Percentiles rank a stretch among this genome's conserved stretches.
These are phyloP conservation scores for Eupithecia insigniata DNA, from an alignment of 2,888 invertebrate species.

Conservation along the genomic window DNA sequence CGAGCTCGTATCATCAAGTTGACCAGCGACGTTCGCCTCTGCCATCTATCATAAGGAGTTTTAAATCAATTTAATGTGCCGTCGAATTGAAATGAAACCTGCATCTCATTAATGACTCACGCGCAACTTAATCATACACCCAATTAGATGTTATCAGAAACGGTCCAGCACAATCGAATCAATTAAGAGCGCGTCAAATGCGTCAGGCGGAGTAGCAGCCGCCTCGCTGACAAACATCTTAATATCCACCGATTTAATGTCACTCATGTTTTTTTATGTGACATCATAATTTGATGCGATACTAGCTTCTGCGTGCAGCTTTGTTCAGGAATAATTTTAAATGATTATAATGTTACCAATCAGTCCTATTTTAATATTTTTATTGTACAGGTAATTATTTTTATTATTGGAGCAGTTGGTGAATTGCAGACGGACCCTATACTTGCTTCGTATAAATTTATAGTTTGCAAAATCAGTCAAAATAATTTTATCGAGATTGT, in stretches of 20 bases:
- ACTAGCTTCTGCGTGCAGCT: constrained; percentile 1
- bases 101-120: constrained; percentile 21
- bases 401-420: too few relatives aligned
- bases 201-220: constrained; percentile 50
- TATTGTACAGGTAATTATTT: too few relatives aligned
- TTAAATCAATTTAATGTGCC: neutral
- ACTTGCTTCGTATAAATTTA: too few relatives aligned
- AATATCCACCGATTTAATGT: constrained; percentile 63
- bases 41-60: neutral
- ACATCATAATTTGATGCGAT: constrained; percentile 32
- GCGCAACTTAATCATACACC: constrained; percentile 24
- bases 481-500: too few relatives aligned
- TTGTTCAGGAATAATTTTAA: neutral
- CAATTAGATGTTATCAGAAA: constrained; percentile 30
- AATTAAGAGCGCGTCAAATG: constrained; percentile 49
- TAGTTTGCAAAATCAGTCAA: too few relatives aligned
- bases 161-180: constrained; percentile 38
- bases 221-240: constrained; percentile 56
- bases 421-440: too few relatives aligned
- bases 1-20: neutral
- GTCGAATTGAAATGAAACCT: neutral
- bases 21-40: neutral
- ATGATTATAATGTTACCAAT: too few relatives aligned
- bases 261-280: constrained; percentile 48
- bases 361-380: too few relatives aligned